Percentiles rank a stretch among this genome's conserved stretches.
Conservation (phyloP, 2,113 vertebrate species). For the Caracal caracal region DNA sequence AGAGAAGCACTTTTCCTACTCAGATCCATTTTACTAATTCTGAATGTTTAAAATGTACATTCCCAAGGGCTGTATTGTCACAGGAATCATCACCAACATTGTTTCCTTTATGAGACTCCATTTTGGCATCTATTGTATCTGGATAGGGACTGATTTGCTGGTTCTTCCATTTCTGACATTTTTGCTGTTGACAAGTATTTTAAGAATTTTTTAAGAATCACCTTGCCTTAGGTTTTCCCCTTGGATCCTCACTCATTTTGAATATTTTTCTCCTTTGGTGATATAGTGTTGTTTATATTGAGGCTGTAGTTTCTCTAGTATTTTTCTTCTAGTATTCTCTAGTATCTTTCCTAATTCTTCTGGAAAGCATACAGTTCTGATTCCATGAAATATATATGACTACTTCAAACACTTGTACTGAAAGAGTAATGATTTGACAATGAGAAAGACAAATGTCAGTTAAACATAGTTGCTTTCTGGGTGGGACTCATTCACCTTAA, state of each 20-base stretch:
- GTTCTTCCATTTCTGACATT: not conserved
- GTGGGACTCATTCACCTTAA: not conserved
- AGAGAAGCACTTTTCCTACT: not conserved
- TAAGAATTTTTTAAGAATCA: slow-evolving; percentile 56
- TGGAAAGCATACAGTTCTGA: not conserved
- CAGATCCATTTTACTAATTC: not conserved
- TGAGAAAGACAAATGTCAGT: not conserved
- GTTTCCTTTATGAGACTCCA: not conserved
- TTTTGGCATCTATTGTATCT: not conserved
- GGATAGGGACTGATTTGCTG: not conserved
- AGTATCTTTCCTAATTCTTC: not conserved
- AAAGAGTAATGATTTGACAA: not conserved
- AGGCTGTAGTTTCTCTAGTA: not conserved
- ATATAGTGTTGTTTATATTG: not conserved
- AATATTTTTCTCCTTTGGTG: slow-evolving; percentile 1
- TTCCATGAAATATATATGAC: not conserved
- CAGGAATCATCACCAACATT: not conserved
- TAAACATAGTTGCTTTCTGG: not conserved
- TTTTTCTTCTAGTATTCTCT: too few species aligned
- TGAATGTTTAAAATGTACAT: not conserved
- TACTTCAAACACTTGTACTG: slow-evolving; percentile 18
- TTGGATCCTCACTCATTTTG: slow-evolving; percentile 19
- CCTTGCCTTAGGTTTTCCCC: not conserved
- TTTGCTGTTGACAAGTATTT: slow-evolving; percentile 44
- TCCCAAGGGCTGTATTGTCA: not conserved